These are phyloP conservation scores for Choloepus didactylus DNA, from an alignment of 2,797 vertebrate genomes.

Conservation along the genomic window DNA sequence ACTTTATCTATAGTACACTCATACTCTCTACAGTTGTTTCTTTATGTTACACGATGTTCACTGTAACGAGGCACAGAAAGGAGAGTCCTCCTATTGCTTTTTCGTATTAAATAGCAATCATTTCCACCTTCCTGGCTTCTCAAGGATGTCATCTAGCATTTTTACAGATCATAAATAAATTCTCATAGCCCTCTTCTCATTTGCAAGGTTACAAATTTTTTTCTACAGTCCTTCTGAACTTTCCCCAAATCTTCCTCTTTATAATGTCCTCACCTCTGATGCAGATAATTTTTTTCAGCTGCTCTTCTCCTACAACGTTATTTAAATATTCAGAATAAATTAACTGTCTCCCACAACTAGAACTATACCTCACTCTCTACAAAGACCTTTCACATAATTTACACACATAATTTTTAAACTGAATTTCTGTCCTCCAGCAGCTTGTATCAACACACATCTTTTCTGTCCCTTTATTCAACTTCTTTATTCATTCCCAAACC, in stretches of 20 bases:
- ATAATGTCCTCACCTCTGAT: neutral
- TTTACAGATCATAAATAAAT: conserved; percentile 60
- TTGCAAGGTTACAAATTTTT: neutral
- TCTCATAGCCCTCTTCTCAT: neutral
- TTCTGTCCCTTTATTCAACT: neutral
- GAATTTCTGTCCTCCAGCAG: neutral
- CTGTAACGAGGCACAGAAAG: neutral
- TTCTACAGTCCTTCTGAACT: neutral
- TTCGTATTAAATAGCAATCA: neutral
- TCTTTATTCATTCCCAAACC: neutral
- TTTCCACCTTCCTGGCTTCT: neutral
- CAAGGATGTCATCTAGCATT: conserved; percentile 41
- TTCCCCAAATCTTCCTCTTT: conserved; percentile 2
- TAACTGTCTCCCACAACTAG: neutral
- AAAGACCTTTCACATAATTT: neutral
- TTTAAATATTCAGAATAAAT: conserved; percentile 60
- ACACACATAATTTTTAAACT: neutral
- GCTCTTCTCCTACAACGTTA: conserved; percentile 33
- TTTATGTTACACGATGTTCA: conserved; percentile 50
- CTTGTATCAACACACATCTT: neutral
- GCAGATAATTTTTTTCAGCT: neutral
- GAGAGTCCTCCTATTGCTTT: neutral
- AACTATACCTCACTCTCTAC: neutral
- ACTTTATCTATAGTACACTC: conserved; percentile 79
- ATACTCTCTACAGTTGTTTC: conserved; percentile 61